Conservation (phyloP, 2,888 invertebrate genomes). For the Platycheirus albimanus region DNA sequence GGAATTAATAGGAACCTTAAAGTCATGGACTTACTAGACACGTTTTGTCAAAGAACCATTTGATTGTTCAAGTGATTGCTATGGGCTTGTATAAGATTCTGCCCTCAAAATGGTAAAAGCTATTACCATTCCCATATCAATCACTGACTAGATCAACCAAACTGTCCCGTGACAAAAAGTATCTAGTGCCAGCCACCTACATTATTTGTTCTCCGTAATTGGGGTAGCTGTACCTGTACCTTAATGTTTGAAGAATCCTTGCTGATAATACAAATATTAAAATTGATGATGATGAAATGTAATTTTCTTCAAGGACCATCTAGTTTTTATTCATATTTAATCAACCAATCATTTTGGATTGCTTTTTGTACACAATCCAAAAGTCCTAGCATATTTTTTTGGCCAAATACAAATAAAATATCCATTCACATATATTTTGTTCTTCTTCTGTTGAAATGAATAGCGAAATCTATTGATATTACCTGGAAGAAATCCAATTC, state of each 20-base stretch:
- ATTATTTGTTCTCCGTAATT: too few relatives aligned
- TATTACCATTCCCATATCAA: too few relatives aligned
- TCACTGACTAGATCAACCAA: too few relatives aligned
- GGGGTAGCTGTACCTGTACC: too few relatives aligned
- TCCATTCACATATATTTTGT: constrained; percentile 8
- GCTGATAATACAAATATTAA: neutral
- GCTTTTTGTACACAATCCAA: neutral
- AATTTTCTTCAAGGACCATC: constrained; percentile 22
- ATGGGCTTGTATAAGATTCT: too few relatives aligned
- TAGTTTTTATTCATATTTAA: constrained; percentile 32
- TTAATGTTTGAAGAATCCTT: neutral
- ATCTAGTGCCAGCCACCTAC: too few relatives aligned
- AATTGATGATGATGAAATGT: neutral
- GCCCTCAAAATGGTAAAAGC: too few relatives aligned
- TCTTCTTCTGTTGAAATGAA: constrained; percentile 33
- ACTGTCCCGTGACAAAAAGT: too few relatives aligned
- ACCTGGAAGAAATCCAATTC: constrained; percentile 42
- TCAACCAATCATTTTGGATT: constrained; percentile 15
- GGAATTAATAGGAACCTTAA: too few relatives aligned
- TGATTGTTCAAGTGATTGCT: too few relatives aligned
- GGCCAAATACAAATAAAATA: constrained; percentile 18
- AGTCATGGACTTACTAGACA: too few relatives aligned
- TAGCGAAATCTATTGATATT: constrained; percentile 53
- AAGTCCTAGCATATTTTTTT: constrained; percentile 8
- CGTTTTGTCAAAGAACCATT: too few relatives aligned